Conservation (phyloP, 2,113 vertebrate species). For the Eptesicus fuscus region DNA sequence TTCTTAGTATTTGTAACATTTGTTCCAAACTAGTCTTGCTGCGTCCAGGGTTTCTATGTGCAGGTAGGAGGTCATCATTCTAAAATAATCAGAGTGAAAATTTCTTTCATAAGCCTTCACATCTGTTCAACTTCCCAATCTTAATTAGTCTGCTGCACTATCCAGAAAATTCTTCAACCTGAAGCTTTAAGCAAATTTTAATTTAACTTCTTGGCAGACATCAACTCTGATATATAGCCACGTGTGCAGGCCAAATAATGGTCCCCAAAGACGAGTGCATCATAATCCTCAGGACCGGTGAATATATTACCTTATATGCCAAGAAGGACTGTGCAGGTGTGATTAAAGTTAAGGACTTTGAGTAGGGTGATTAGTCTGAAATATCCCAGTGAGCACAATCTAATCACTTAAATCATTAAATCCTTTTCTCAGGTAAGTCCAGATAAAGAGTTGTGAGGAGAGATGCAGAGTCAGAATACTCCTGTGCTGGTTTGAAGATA, state of each 20-base stretch:
- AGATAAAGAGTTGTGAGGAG: neutral
- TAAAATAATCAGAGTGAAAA: neutral
- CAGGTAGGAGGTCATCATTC: neutral
- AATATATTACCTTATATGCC: rapidly evolving
- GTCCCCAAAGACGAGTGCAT: neutral
- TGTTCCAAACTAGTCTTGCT: neutral
- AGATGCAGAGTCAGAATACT: neutral
- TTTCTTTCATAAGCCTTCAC: neutral
- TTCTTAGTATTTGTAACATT: neutral
- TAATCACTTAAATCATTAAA: neutral
- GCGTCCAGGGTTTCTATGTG: neutral
- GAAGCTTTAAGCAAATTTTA: neutral
- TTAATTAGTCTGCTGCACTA: neutral
- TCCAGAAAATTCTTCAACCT: neutral
- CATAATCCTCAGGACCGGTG: neutral
- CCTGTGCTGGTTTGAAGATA: rapidly evolving
- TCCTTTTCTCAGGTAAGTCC: neutral
- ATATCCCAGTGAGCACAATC: neutral
- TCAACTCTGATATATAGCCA: neutral
- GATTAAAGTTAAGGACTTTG: neutral
- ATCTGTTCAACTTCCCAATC: neutral
- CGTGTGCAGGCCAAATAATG: neutral
- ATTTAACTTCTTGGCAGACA: neutral
- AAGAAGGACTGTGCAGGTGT: neutral
- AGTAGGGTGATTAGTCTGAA: neutral